Conservation (phyloP, 1,140 invertebrate species). For the Cotesia vestalis region DNA sequence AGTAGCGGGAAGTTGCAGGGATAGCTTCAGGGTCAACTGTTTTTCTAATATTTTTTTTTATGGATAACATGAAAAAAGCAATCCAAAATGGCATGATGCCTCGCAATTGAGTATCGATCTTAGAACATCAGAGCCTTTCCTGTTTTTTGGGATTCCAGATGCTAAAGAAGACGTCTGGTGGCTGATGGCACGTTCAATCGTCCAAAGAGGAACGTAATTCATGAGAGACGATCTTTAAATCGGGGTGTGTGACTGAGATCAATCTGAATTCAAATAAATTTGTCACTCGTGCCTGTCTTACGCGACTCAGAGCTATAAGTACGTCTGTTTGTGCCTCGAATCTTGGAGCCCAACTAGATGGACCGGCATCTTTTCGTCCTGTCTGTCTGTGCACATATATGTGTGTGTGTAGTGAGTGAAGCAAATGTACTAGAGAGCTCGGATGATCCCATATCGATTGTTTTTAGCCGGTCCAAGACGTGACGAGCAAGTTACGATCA, state of each 20-base stretch:
- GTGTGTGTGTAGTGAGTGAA: neutral
- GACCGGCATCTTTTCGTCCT: too few species aligned
- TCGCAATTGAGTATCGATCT: conserved; percentile 15
- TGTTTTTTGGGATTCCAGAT: conserved; percentile 1
- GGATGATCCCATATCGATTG: conserved; percentile 25
- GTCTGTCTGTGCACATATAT: too few species aligned
- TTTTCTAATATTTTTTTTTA: too few species aligned
- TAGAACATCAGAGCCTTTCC: conserved; percentile 10
- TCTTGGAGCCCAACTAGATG: too few species aligned
- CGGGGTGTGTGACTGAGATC: conserved; percentile 31
- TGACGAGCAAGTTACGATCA: conserved; percentile 15
- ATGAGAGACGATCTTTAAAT: conserved; percentile 24
- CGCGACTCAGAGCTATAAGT: neutral
- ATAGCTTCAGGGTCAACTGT: too few species aligned
- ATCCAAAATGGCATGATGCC: neutral
- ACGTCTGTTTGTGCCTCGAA: too few species aligned
- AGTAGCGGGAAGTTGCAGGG: too few species aligned
- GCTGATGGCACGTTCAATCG: conserved; percentile 26
- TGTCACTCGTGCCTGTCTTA: conserved; percentile 13
- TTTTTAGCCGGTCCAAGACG: conserved; percentile 14
- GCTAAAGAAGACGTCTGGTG: too few species aligned
- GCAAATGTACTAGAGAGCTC: neutral
- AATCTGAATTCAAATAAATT: conserved; percentile 23
- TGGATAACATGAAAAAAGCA: too few species aligned
- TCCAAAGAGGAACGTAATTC: conserved; percentile 38